These are phyloP conservation scores for Notarius quadriscutis DNA, from an alignment of 2,113 vertebrate genomes.

Conservation along the genomic window DNA sequence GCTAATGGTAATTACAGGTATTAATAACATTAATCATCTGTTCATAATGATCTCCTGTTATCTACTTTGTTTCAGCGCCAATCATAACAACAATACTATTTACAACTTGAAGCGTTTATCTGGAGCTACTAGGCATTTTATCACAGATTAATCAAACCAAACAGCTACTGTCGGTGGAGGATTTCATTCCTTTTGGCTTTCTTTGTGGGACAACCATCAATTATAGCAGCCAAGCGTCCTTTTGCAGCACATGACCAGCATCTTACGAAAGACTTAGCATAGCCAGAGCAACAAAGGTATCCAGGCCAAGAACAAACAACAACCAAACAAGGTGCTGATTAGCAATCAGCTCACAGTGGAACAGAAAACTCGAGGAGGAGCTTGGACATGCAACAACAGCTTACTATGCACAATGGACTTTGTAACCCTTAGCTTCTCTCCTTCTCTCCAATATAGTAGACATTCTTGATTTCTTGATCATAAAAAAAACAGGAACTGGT, in stretches of 20 bases:
- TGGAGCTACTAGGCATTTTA: neutral
- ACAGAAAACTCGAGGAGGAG: constrained; percentile 33
- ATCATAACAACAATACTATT: constrained; percentile 9
- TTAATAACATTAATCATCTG: constrained; percentile 43
- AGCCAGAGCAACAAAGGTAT: constrained; percentile 40
- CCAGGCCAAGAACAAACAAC: constrained; percentile 53
- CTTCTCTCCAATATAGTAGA: constrained; percentile 5
- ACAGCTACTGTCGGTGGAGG: constrained; percentile 8
- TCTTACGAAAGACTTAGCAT: constrained; percentile 23
- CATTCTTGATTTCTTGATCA: neutral
- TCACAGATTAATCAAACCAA: constrained; percentile 2
- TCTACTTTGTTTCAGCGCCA: neutral
- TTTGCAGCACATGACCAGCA: constrained; percentile 32
- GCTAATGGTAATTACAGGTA: constrained; percentile 28
- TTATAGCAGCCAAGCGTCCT: constrained; percentile 11
- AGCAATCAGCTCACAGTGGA: constrained; percentile 58
- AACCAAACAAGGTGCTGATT: constrained; percentile 57
- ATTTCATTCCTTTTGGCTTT: neutral
- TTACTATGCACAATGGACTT: constrained; percentile 37
- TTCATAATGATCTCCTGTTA: neutral
- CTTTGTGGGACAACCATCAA: neutral
- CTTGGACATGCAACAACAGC: neutral
- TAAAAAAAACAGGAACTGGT: neutral
- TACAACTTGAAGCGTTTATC: constrained; percentile 11
- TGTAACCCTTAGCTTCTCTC: constrained; percentile 18